Conservation (phyloP, 2,888 invertebrate species). For the Papilio protenor region DNA sequence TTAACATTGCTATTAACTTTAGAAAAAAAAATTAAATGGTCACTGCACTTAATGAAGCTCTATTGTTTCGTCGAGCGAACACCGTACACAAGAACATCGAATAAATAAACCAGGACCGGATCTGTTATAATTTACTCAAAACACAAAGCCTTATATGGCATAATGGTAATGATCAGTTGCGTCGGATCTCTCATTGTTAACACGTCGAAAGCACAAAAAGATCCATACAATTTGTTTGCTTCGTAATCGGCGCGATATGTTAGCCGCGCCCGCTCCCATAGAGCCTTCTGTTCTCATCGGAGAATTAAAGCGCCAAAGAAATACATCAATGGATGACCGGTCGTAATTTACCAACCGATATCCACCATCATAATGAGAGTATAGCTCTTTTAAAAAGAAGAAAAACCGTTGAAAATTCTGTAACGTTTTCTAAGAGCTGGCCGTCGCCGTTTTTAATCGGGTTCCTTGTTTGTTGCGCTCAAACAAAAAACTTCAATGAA, state of each 20-base stretch:
- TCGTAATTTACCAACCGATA: conserved; percentile 73
- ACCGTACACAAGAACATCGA: conserved; percentile 68
- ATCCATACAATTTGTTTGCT: conserved; percentile 78
- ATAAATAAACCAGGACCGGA: conserved; percentile 71
- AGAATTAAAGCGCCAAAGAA: conserved; percentile 67
- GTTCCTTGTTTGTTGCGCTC: conserved; percentile 52
- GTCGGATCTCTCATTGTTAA: conserved; percentile 78
- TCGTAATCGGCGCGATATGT: conserved; percentile 74
- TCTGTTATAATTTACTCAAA: conserved; percentile 84
- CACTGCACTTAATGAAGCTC: conserved; percentile 79
- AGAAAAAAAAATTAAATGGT: conserved; percentile 72
- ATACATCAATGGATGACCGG: conserved; percentile 73
- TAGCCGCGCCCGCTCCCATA: conserved; percentile 52
- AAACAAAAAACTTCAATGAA: conserved; percentile 73
- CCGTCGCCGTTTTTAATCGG: conserved; percentile 66
- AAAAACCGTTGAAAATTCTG: conserved; percentile 78
- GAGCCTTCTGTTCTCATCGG: conserved; percentile 65
- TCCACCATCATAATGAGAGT: conserved; percentile 76
- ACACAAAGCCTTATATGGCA: conserved; percentile 82
- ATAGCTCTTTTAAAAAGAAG: conserved; percentile 72
- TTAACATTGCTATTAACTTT: conserved; percentile 33
- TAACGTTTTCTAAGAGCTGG: conserved; percentile 76
- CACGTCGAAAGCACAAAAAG: conserved; percentile 79
- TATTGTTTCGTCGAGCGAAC: conserved; percentile 67
- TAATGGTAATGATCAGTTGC: conserved; percentile 83